Evolutionary conservation across 2,888 invertebrate species (phyloP).

Genomic region (Parnassius orleans): DNA sequence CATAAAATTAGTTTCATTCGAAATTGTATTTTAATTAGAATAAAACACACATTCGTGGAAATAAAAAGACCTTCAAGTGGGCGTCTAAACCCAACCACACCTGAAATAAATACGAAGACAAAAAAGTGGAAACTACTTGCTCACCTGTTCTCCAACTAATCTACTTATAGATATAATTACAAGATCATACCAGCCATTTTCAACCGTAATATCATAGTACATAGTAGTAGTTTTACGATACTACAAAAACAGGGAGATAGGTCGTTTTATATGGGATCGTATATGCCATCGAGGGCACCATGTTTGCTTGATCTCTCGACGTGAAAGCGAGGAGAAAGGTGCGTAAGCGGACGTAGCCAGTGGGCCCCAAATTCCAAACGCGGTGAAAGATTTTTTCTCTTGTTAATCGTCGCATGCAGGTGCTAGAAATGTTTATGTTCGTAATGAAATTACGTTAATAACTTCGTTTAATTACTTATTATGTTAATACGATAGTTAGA

Average conservation of each 20-base stretch:
- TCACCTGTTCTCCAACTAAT: constrained; percentile 46
- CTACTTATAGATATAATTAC: constrained; percentile 5
- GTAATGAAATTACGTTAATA: constrained; percentile 4
- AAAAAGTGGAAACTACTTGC: constrained; percentile 49
- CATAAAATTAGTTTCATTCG: too few relatives aligned
- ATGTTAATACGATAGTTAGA: background rate
- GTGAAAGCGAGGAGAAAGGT: constrained; percentile 75
- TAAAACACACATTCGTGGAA: too few relatives aligned
- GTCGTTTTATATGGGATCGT: constrained; percentile 31
- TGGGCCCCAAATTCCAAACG: constrained; percentile 63
- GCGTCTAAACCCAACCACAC: constrained; percentile 39
- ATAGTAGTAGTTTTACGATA: constrained; percentile 24
- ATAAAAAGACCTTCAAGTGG: constrained; percentile 23
- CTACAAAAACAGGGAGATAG: constrained; percentile 26
- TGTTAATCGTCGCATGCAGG: constrained; percentile 37
- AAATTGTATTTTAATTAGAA: too few relatives aligned
- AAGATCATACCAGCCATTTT: background rate
- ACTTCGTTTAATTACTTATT: background rate
- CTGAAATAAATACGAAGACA: constrained; percentile 39
- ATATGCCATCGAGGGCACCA: constrained; percentile 52
- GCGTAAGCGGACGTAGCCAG: constrained; percentile 40
- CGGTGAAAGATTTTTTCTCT: constrained; percentile 57
- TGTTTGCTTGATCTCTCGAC: constrained; percentile 55
- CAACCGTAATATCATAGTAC: background rate
- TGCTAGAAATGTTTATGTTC: constrained; percentile 18